Conservation (phyloP, 2,888 invertebrate species). For the Zhuqinia jingwanae region DNA sequence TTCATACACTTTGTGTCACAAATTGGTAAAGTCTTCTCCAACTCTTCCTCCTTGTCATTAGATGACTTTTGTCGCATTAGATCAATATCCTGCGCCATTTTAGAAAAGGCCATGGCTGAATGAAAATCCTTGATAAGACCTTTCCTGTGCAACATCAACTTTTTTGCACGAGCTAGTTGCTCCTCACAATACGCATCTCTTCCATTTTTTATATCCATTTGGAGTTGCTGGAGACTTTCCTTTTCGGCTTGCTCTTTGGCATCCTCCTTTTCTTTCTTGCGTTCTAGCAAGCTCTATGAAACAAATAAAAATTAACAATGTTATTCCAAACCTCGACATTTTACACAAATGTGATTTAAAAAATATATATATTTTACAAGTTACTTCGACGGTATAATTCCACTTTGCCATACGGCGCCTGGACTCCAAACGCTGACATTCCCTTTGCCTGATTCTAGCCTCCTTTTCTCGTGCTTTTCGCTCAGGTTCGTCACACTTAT, state of each 20-base stretch:
- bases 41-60: slow-evolving; percentile 36
- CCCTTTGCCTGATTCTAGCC: slow-evolving; percentile 57
- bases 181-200: slow-evolving; percentile 67
- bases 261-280: slow-evolving; percentile 72
- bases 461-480: slow-evolving; percentile 65
- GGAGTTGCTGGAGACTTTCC: slow-evolving; percentile 62
- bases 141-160: slow-evolving; percentile 76
- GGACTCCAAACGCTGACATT: slow-evolving; percentile 69
- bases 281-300: slow-evolving; percentile 72
- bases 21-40: slow-evolving; percentile 53
- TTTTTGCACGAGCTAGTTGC: slow-evolving; percentile 69
- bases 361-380: too few relatives aligned
- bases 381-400: slow-evolving; percentile 78
- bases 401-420: slow-evolving; percentile 74
- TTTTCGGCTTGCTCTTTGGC: slow-evolving; percentile 63
- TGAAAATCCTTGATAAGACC: slow-evolving; percentile 78
- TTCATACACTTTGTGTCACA: slow-evolving; percentile 71
- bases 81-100: slow-evolving; percentile 74
- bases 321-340: not conserved
- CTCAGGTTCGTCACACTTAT: slow-evolving; percentile 69
- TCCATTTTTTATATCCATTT: slow-evolving; percentile 60
- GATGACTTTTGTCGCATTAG: slow-evolving; percentile 15
- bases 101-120: slow-evolving; percentile 75
- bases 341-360: too few relatives aligned
- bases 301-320: slow-evolving; percentile 19